A percentile compares a stretch with the other conserved stretches of the same genome.
Evolutionary conservation across 2,888 invertebrate genomes (phyloP).

Genomic region (Diploptera punctata): DNA sequence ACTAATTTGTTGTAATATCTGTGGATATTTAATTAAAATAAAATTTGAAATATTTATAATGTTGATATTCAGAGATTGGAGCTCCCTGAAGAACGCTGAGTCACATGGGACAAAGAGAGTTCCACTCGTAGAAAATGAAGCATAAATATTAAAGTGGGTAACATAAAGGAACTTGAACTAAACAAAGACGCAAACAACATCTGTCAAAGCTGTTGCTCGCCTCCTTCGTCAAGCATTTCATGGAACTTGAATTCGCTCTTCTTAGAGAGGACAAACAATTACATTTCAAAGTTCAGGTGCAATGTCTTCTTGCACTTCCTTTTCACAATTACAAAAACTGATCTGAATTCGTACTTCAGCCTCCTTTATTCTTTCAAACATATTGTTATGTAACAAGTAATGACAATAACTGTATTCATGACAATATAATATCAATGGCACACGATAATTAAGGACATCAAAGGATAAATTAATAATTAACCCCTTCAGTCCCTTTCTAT

Average conservation of each 20-base stretch:
- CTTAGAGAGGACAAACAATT: background rate
- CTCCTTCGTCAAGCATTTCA: too few relatives aligned
- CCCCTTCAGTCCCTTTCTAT: too few relatives aligned
- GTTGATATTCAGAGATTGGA: background rate
- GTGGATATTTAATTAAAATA: background rate
- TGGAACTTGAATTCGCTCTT: background rate
- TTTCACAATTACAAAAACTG: background rate
- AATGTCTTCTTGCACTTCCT: background rate
- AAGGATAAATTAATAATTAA: too few relatives aligned
- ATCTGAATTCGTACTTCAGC: too few relatives aligned
- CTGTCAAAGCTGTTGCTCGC: background rate
- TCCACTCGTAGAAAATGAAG: constrained; percentile 20
- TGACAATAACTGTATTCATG: too few relatives aligned
- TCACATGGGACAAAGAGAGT: too few relatives aligned
- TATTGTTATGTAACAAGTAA: too few relatives aligned
- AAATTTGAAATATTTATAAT: background rate
- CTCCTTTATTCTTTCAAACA: too few relatives aligned
- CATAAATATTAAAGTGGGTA: constrained; percentile 25
- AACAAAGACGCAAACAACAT: constrained; percentile 3
- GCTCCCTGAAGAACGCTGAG: background rate
- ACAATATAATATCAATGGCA: too few relatives aligned
- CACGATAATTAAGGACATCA: too few relatives aligned
- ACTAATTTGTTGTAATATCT: too few relatives aligned
- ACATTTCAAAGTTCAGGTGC: background rate
- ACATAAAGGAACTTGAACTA: background rate